These are phyloP conservation scores for Apodemia zela DNA, from an alignment of 2,888 invertebrate species.

Conservation along the genomic window DNA sequence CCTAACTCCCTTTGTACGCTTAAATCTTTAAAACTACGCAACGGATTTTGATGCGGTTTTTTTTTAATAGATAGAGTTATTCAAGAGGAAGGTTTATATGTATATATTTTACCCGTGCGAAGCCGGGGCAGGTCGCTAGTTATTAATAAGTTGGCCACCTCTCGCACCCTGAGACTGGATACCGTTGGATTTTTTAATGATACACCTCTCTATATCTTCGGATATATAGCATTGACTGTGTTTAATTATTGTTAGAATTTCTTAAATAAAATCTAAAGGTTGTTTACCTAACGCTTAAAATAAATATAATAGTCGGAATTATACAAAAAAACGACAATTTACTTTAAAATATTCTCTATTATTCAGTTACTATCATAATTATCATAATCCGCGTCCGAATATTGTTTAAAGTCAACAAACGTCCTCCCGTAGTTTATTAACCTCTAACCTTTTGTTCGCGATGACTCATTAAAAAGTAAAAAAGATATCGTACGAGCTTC, in stretches of 20 bases:
- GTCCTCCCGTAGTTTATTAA: conserved; percentile 40
- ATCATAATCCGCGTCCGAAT: conserved; percentile 30
- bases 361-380: conserved; percentile 24
- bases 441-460: conserved; percentile 43
- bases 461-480: conserved; percentile 23
- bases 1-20: no score
- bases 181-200: no score
- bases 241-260: background rate
- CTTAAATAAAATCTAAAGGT: background rate
- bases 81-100: no score
- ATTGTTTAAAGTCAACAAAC: conserved; percentile 37
- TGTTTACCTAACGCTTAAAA: conserved; percentile 10
- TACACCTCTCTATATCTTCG: no score
- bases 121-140: no score
- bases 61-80: no score
- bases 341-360: conserved; percentile 13
- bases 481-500: conserved; percentile 9
- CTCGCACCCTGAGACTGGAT: no score
- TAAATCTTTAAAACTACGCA: no score
- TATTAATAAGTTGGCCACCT: no score
- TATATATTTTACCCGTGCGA: no score
- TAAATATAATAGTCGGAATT: background rate
- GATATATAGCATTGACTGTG: no score
- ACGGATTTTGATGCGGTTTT: no score
- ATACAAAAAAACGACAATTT: conserved; percentile 12